Evolutionary conservation across 2,888 invertebrate genomes (phyloP).

Genomic region (Tridacna crocea): DNA sequence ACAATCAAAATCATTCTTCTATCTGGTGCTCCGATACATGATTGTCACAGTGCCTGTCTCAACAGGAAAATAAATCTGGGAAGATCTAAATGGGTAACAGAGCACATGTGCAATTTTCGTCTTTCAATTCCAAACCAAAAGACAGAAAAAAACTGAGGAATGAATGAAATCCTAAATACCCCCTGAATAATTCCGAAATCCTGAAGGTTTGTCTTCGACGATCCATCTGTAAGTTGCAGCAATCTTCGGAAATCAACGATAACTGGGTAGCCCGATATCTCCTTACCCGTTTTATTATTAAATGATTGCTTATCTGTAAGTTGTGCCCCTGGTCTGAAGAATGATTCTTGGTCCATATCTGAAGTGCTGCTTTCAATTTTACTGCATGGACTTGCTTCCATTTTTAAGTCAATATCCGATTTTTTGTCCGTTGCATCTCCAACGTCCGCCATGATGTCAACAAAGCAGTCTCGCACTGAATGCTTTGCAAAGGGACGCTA

Average conservation of each 20-base stretch:
- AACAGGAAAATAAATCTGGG: neutral
- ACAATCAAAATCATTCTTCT: too few species aligned
- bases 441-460: constrained; percentile 77
- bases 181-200: constrained; percentile 67
- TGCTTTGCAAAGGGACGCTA: constrained; percentile 20
- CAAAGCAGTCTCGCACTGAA: constrained; percentile 75
- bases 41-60: neutral
- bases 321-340: constrained; percentile 74
- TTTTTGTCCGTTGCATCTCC: constrained; percentile 27
- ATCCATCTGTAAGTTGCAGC: constrained; percentile 66
- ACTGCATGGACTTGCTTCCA: constrained; percentile 21
- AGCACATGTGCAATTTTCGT: neutral
- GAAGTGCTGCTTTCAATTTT: neutral
- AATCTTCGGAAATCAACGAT: constrained; percentile 78
- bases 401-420: constrained; percentile 3
- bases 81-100: neutral
- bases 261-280: constrained; percentile 73
- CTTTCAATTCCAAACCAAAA: too few species aligned
- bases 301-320: constrained; percentile 72
- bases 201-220: constrained; percentile 47
- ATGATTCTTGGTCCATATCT: constrained; percentile 61
- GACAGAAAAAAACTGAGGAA: too few species aligned
- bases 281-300: constrained; percentile 69
- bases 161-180: constrained; percentile 36
- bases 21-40: too few species aligned